phyloP scores from a whole-genome alignment of 2,797 vertebrate species.

The Cyclura pinguis region DNA sequence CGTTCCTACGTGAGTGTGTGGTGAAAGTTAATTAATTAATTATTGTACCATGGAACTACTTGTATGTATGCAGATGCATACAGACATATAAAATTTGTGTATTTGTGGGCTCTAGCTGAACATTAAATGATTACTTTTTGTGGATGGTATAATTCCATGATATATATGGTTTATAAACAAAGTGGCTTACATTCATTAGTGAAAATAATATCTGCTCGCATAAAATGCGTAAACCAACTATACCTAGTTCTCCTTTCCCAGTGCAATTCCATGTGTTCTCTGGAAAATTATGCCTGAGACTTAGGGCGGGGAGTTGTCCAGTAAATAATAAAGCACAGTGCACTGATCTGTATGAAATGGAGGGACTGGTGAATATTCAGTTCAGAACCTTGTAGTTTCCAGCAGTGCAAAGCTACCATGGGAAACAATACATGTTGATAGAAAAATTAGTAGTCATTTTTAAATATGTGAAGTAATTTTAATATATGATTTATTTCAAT shows the following conservation, averaged over 20 bases:
- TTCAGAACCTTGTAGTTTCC: neutral
- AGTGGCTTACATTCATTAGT: neutral
- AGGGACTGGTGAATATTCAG: neutral
- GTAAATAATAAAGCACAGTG: neutral
- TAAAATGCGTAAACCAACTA: neutral
- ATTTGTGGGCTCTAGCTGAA: neutral
- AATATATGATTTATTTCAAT: conserved; percentile 50
- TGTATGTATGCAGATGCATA: neutral
- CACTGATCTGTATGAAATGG: neutral
- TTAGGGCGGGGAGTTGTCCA: neutral
- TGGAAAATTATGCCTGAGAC: neutral
- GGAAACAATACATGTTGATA: neutral
- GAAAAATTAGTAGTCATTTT: conserved; percentile 5
- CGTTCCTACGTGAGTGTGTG: no score
- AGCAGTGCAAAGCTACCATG: neutral
- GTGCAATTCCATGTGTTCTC: neutral
- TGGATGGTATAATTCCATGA: neutral
- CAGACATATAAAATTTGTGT: neutral
- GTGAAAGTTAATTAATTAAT: no score
- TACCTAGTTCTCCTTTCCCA: neutral
- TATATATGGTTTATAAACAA: neutral
- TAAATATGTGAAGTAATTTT: neutral
- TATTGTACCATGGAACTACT: neutral
- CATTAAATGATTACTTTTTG: neutral
- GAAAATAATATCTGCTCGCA: neutral